Evolutionary conservation across 2,888 invertebrate species (phyloP), one percentile per base, ranked within the genome.

Genomic region (Rhagium mordax): DNA sequence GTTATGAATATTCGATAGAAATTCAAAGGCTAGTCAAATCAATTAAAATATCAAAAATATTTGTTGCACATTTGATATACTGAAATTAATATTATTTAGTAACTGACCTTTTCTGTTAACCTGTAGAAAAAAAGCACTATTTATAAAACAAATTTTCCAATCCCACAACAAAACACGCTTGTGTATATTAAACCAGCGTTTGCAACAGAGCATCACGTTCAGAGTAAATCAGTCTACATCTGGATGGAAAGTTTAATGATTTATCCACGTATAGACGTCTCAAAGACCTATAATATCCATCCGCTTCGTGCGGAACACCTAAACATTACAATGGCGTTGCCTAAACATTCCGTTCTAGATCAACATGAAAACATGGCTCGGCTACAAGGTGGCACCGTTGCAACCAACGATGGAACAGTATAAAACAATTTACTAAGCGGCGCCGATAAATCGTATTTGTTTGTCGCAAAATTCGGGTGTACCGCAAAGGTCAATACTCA

Each of bases 291-390:
- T 51, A 51, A 51, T 51, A 51, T 10, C 18, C 20, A 4, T 10
- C 13, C 51, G 18, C 18, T 20, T 51, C 51, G 51, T 51, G 51
- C 51, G 51, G 49, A 51, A 51, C 18, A 51, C 16, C 51, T 51
- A 51, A 51, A 51, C 51, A 51, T 18, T 20, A 51, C 51, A 51
- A 51, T 51, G 51, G 20, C 51, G 18, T 20, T 51, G 51, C 51
- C 51, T 20, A 51, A 51, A 51, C 51, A 51, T 51, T 51, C 51
- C 51, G 51, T n/a, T n/a, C 41, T 41, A 20, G 18, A 51, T 51
- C 51, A 16, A 20, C 51, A 13, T 51, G 2, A 15, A 41, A 41
- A n/a, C 5, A 41, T 41, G n/a, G 41, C 8, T 51, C 8, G 18
- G 5, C 5, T 51, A 51, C 18, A 51, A 20, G 51, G 51, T 51